Evolutionary conservation across 2,888 invertebrate species (phyloP).

Genomic region (Drosophila nr. perissopoda): DNA sequence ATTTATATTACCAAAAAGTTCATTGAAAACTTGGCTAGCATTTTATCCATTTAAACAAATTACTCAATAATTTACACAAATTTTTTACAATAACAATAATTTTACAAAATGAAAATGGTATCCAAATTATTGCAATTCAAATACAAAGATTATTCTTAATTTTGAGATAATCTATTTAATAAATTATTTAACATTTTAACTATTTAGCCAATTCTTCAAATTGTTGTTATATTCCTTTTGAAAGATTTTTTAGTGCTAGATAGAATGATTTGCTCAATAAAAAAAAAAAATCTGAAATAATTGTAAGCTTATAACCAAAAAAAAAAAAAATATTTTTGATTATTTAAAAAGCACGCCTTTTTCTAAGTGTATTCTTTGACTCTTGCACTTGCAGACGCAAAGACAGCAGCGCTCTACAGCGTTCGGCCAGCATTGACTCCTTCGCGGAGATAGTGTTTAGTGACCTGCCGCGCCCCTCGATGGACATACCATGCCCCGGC

Average conservation of each 20-base stretch:
- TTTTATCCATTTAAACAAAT: background rate
- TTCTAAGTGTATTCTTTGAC: slow-evolving; percentile 2
- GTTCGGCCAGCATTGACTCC: slow-evolving; percentile 93
- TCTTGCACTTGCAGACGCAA: slow-evolving; percentile 72
- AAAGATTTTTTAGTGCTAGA: too few species aligned
- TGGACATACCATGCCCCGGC: slow-evolving; percentile 81
- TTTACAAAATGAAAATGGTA: background rate
- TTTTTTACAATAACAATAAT: background rate
- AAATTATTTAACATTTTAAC: too few species aligned
- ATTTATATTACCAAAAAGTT: background rate
- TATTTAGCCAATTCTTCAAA: too few species aligned
- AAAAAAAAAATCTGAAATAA: too few species aligned
- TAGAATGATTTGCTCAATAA: too few species aligned
- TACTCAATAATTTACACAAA: background rate
- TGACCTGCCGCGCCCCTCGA: slow-evolving; percentile 84
- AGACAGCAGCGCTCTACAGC: slow-evolving; percentile 86
- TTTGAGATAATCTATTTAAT: too few species aligned
- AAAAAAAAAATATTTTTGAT: too few species aligned
- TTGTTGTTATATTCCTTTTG: too few species aligned
- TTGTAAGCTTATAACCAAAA: too few species aligned
- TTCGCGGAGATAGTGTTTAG: slow-evolving; percentile 90
- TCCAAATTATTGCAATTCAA: too few species aligned
- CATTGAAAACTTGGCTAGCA: background rate
- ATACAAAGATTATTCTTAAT: too few species aligned
- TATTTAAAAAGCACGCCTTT: too few species aligned